Evolutionary conservation across 2,797 vertebrate genomes (phyloP), one percentile per base, ranked within the genome.

Genomic region (Micromesistius poutassou): DNA sequence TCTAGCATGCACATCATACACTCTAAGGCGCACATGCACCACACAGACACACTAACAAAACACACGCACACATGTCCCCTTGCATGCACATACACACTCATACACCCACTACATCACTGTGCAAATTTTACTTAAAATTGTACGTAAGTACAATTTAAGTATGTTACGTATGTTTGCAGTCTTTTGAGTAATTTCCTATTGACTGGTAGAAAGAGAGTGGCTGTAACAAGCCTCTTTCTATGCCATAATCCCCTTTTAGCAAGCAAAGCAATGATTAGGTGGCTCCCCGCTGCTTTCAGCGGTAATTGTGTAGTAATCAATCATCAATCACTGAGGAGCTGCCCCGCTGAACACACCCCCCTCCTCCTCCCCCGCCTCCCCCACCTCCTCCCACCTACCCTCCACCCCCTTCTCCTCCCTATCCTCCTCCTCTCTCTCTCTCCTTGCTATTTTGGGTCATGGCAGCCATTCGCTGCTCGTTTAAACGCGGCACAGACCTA

Each of bases 281-380:
- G 86, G 86, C 73, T 77, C 76, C 88, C 81, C 40, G 86, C 84
- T 90, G 91, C 88, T 92, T 88, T 89, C 86, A 87, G 81, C 84
- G 81, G 83, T 93, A 92, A 92, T 93, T 93, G 91, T 92, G 85
- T 84, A 79, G 84, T 85, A 91, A 93, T 92, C 92, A 92, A 91
- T 93, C 89, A 89, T 86, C 87, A 88, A 88, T 91, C 89, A 90
- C 85, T 76, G 84, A 22, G 87, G 88, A 89, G 86, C 88, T 81
- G 73, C 75, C 87, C 77, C 79, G 78, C 80, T 83, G 83, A 87
- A 84, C 80, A 46, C 78, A 86, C 73, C 82, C 80, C 80, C 87
- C 80, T 86, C 91, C 90, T 91, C 91, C 91, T 86, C 86, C n/a
- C 6, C 0, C 7, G 3, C 55, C 55, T 9, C n/a, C 55, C 55